Conservation (phyloP, 23 tunicate species). For the Halocynthia roretzi region DNA sequence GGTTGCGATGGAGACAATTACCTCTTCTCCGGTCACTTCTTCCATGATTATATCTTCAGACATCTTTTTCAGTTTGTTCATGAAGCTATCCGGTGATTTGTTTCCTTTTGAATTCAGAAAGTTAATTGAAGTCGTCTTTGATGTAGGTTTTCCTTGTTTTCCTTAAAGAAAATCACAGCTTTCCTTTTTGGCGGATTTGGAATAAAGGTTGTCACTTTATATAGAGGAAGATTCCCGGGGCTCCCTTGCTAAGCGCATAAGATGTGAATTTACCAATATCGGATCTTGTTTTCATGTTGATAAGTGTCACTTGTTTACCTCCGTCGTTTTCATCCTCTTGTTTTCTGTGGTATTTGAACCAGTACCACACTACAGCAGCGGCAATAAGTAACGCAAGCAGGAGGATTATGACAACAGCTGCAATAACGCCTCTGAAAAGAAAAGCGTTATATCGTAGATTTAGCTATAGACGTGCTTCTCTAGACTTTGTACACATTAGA, state of each 20-base stretch:
- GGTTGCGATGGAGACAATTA: background rate
- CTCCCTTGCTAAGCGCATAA: background rate
- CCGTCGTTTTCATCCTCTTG: background rate
- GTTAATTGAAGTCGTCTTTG: constrained; percentile 66
- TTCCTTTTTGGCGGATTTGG: background rate
- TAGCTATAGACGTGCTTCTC: too few species aligned
- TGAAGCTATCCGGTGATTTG: constrained; percentile 10
- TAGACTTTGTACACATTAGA: too few species aligned
- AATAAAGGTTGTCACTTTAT: background rate
- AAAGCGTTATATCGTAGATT: background rate
- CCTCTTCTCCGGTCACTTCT: constrained; percentile 31
- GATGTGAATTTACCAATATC: constrained; percentile 27
- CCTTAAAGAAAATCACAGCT: constrained; percentile 12
- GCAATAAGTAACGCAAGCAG: constrained; percentile 23
- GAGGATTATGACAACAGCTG: constrained; percentile 20
- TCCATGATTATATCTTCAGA: constrained; percentile 75
- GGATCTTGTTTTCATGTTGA: constrained; percentile 64
- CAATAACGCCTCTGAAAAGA: constrained; percentile 2
- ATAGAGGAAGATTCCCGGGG: background rate
- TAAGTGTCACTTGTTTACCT: constrained; percentile 38
- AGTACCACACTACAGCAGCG: constrained; percentile 53
- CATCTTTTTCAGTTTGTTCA: constrained; percentile 47
- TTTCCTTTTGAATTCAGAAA: constrained; percentile 44
- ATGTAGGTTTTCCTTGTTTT: constrained; percentile 18
- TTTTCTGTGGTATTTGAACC: constrained; percentile 34